Conservation (phyloP, 2,888 invertebrate genomes). For the Sesia bembeciformis region DNA sequence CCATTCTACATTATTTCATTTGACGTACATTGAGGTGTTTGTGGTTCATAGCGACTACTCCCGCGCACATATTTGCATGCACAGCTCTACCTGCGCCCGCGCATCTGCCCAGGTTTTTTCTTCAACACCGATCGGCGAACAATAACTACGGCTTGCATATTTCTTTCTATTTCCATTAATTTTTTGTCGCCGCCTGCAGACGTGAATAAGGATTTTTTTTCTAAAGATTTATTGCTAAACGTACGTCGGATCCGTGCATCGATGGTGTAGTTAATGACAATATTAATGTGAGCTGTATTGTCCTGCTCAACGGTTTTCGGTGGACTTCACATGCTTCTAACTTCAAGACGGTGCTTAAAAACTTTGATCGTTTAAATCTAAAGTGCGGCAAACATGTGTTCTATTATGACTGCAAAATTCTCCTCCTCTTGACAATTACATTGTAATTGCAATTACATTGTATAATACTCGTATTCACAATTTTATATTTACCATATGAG, state of each 20-base stretch:
- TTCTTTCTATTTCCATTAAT: conserved; percentile 39
- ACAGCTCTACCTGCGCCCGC: conserved; percentile 38
- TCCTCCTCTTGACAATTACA: too few species aligned
- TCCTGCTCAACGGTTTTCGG: not conserved
- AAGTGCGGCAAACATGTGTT: too few species aligned
- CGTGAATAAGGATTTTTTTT: conserved; percentile 29
- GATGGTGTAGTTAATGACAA: conserved; percentile 7
- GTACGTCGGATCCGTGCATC: conserved; percentile 6
- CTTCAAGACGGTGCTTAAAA: too few species aligned
- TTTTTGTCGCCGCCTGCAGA: conserved; percentile 23
- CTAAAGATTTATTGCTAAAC: conserved; percentile 36
- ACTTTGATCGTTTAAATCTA: too few species aligned
- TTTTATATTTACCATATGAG: too few species aligned
- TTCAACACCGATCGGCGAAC: conserved; percentile 24
- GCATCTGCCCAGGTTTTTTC: conserved; percentile 36
- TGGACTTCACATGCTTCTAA: too few species aligned
- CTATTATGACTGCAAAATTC: too few species aligned
- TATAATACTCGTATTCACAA: too few species aligned
- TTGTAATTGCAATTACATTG: too few species aligned
- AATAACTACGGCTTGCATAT: conserved; percentile 37
- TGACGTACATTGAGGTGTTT: too few species aligned
- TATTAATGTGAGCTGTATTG: conserved; percentile 7
- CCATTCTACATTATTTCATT: too few species aligned
- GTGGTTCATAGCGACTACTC: too few species aligned
- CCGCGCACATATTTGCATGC: conserved; percentile 30